A percentile compares a stretch with the other conserved stretches of the same genome.
These are phyloP conservation scores for Teinopalpus imperialis DNA, from an alignment of 2,888 invertebrate species.

Conservation along the genomic window DNA sequence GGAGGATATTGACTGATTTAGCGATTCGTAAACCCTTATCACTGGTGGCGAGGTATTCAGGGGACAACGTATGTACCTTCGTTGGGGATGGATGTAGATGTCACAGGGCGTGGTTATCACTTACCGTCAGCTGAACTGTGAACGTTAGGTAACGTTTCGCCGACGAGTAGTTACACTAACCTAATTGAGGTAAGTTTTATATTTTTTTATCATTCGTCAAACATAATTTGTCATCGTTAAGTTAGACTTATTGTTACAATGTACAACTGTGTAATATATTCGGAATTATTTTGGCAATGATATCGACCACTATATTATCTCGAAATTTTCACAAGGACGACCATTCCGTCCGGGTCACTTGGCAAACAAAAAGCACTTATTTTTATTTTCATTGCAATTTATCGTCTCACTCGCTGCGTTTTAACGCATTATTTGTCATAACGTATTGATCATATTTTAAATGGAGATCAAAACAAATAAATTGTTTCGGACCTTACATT, in stretches of 20 bases:
- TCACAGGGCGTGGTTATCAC: too few species aligned
- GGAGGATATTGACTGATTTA: too few species aligned
- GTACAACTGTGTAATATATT: background rate
- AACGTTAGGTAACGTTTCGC: too few species aligned
- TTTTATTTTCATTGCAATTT: constrained; percentile 25
- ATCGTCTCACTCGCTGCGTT: constrained; percentile 15
- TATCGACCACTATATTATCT: constrained; percentile 19
- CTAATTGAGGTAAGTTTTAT: too few species aligned
- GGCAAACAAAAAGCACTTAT: constrained; percentile 22
- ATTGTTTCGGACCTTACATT: constrained; percentile 9
- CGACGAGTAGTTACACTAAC: too few species aligned
- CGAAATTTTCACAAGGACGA: constrained; percentile 9
- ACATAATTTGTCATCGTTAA: constrained; percentile 23
- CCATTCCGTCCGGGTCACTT: constrained; percentile 14
- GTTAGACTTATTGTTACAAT: constrained; percentile 16
- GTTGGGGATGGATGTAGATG: too few species aligned
- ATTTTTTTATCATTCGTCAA: too few species aligned
- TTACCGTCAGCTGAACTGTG: too few species aligned
- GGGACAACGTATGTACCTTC: too few species aligned
- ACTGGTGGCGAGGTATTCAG: too few species aligned
- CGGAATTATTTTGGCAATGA: constrained; percentile 20
- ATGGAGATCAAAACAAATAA: constrained; percentile 21
- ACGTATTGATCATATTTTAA: constrained; percentile 17
- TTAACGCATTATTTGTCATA: constrained; percentile 24
- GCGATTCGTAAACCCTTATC: too few species aligned